Base-by-base conservation (phyloP, 1,140 invertebrate genomes). In the Megalonaias nervosa region DNA sequence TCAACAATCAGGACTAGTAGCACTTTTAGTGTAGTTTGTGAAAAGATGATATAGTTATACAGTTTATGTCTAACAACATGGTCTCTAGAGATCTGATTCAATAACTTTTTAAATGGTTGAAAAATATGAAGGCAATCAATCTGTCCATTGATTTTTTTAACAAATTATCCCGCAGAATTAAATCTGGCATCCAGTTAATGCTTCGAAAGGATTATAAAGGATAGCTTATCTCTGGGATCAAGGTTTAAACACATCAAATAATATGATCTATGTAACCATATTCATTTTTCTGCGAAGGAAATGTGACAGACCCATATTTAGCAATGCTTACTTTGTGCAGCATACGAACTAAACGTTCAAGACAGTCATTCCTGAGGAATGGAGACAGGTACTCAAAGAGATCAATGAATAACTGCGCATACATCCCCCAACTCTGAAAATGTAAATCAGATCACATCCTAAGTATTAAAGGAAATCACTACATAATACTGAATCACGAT, bases 331-430 rank as follows among this genome's bases (percentile, higher is more conserved):
- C 92, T 90, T 92, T 98, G 91, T 99, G n/a, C n/a, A n/a, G n/a
- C n/a, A 99, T 2, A 99, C 91, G 65, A 96, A 92, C 81, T 96
- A 96, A 2, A 99, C 96, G 96, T 0, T 95, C 6, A 99, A 92
- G 87, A 99, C 97, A 0, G n/a, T 98, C 97, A 91, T 99, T 99
- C 60, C 98, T 93, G 70, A 99, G 92, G 92, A 98, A 99, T 12
- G 98, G 98, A 55, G 97, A 95, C 69, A 99, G 92, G 91, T 99
- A 99, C 87, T 97, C 98, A 91, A 99, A 99, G 55, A 99, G 92
- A 91, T 98, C 97, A 77, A 98, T 95, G 48, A 99, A 91, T 21
- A 99, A 92, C 89, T 99, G 97, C 6, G 93, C 92, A 89, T 94
- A 94, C 90, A 93, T 93, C 57, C 91, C 90, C 91, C 93, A 92